Evolutionary conservation across 2,888 invertebrate genomes (phyloP), one percentile per base, ranked within the genome.

Genomic region (Chalcis sispes): DNA sequence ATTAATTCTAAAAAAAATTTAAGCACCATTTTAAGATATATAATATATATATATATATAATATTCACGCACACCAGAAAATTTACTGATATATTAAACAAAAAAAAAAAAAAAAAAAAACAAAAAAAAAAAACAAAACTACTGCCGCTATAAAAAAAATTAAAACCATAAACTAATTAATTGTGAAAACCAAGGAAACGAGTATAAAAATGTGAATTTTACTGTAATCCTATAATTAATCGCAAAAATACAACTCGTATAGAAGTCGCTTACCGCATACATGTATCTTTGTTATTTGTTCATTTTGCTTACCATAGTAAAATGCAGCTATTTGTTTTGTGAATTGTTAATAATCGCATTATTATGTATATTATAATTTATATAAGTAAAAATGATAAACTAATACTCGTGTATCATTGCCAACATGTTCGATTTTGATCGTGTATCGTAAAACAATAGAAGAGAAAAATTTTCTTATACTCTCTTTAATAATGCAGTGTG

Each of bases 401-500:
- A 54, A 75, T 72, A 72, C 64, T 75, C 75, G 56, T 56, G 56
- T 67, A 71, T 73, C 46, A 77, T 77, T 74, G 61, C 64, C 67
- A 67, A 72, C 18, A 72, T 67, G 73, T 75, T 77, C 72, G 72
- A 75, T 77, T 74, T 64, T 42, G 36, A 32, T 56, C 42, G 61
- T 56, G 52, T 66, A 46, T 66, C 61, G 67, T 70, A 56, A 52
- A 50, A 66, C 65, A 74, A 74, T 75, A 72, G 56, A 36, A 72
- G 64, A 46, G n/a, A 66, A 54, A 40, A 56, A 50, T 66, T 64
- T 70, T 64, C 72, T 73, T 59, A 42, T 72, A 77, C 56, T 75
- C 78, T 75, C 46, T 72, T 75, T 78, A 67, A 73, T 78, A 78
- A 75, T 36, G 69, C 75, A 78, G 78, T 78, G 75, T 75, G 72